Evolutionary conservation across 2,888 invertebrate species (phyloP).

Genomic region (Conistra vaccinii): DNA sequence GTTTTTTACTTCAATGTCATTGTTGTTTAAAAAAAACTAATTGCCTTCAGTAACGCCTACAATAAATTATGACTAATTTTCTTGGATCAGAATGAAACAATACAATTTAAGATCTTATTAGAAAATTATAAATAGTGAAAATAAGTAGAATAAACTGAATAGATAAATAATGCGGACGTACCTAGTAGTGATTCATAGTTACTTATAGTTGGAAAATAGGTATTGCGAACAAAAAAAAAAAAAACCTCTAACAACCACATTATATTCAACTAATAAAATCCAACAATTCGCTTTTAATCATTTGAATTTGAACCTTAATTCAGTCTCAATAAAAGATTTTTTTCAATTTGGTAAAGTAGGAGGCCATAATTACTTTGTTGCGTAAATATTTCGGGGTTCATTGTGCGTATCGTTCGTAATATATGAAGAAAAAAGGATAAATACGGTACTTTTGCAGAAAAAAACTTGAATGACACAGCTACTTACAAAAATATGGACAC

Average conservation of each 20-base stretch:
- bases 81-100: neutral
- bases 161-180: neutral
- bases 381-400: slow-evolving; percentile 31
- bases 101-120: neutral
- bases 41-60: slow-evolving; percentile 56
- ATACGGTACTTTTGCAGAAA: slow-evolving; percentile 36
- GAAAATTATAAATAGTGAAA: neutral
- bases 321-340: neutral
- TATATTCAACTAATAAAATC: slow-evolving; percentile 10
- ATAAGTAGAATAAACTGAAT: too few relatives aligned
- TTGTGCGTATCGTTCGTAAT: slow-evolving; percentile 32
- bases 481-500: slow-evolving; percentile 11
- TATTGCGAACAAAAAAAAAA: too few relatives aligned
- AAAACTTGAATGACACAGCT: slow-evolving; percentile 30
- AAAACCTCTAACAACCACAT: slow-evolving; percentile 5
- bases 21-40: slow-evolving; percentile 54
- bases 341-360: neutral
- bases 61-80: slow-evolving; percentile 42
- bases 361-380: slow-evolving; percentile 25
- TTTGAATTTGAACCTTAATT: slow-evolving; percentile 17
- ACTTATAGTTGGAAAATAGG: too few relatives aligned
- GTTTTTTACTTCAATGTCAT: slow-evolving; percentile 58
- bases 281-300: neutral
- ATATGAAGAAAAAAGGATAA: slow-evolving; percentile 19
- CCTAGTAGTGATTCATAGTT: neutral